phyloP scores from a whole-genome alignment of 2,888 invertebrate species.

The Lasioglossum vierecki region DNA sequence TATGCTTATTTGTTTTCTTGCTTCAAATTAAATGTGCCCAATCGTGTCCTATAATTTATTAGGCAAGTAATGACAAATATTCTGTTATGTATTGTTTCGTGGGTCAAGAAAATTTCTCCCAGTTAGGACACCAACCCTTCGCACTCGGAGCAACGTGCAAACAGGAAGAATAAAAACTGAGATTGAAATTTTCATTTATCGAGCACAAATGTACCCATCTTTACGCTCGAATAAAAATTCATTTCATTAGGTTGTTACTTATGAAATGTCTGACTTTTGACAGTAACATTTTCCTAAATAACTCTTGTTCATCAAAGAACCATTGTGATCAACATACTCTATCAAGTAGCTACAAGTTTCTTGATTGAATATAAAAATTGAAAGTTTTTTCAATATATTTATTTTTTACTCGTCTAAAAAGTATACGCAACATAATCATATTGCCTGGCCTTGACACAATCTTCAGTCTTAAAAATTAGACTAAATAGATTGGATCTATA shows the following conservation, averaged over 20 bases:
- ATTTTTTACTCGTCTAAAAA: not conserved
- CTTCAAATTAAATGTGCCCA: too few species aligned
- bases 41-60: too few species aligned
- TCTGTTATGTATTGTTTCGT: not conserved
- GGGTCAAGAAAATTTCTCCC: not conserved
- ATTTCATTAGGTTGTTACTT: not conserved
- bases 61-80: too few species aligned
- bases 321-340: too few species aligned
- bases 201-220: not conserved
- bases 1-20: too few species aligned
- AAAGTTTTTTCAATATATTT: too few species aligned
- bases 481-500: too few species aligned
- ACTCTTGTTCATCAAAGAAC: too few species aligned
- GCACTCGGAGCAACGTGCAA: not conserved
- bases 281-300: too few species aligned
- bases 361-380: too few species aligned
- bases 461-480: too few species aligned
- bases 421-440: not conserved
- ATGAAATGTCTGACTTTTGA: not conserved
- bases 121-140: not conserved
- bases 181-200: not conserved
- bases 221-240: not conserved
- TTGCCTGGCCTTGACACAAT: not conserved
- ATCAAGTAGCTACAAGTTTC: too few species aligned
- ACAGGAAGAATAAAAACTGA: not conserved